Evolutionary conservation across 37 sponge, comb jelly and placozoan genomes (phyloP), one percentile per base, ranked within the genome.

Genomic region (Spongia lamella): DNA sequence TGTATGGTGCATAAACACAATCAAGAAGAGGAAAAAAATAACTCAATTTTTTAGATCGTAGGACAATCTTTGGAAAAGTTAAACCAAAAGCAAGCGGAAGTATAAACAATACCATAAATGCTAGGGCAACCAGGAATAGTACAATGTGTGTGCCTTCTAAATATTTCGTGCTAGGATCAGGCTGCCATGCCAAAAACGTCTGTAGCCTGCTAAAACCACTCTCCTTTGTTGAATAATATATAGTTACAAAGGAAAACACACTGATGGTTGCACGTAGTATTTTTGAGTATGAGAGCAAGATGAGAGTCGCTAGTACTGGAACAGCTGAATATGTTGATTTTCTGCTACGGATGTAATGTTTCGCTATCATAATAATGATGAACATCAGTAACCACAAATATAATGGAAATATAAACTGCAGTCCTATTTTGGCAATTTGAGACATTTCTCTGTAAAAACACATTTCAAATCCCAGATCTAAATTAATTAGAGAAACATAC

Each of bases 261-360:
- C 73, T 65, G 4, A 79, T 79, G n/a, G 72, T 55, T 3, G 73
- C 63, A 3, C 57, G 30, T 11, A 85, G 34, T n/a, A 79, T 6
- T 74, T 85, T 85, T 43, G 52, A 26, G 38, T 70, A 85, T 36
- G 75, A 56, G 16, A 85, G 40, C 30, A 75, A 86, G 68, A 79
- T 19, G 4, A 79, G 50, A n/a, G 86, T 86, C 14, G 76, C 68
- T 29, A 86, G 30, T 25, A 86, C 69, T n/a, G 56, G 36, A 11
- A 73, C 56, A 27, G 73, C 47, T 43, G 47, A 43, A 43, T 9
- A 9, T 13, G 47, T 13, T 43, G 47, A 43, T 43, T 43, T 5
- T 13, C 5, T 43, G 5, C 47, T 43, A 13, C 47, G 47, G 9
- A 43, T 13, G 47, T 43, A 43, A 43, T 13, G 47, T 43, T 43